Evolutionary conservation across 2,888 invertebrate species (phyloP), one percentile per base, ranked within the genome.

Genomic region (Amblyjoppa proteus): DNA sequence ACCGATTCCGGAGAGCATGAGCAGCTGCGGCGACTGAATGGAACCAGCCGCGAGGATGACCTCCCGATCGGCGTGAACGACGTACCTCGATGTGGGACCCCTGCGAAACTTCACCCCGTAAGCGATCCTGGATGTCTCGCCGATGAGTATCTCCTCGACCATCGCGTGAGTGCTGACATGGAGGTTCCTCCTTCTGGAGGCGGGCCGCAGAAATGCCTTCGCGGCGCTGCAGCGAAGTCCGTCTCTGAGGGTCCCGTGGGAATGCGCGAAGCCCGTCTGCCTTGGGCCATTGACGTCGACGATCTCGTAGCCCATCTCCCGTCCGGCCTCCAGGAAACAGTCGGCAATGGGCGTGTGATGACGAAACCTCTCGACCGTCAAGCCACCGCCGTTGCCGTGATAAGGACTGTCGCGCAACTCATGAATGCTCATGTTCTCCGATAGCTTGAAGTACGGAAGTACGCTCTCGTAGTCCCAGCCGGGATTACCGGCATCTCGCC

Each of bases 1-100:
- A 3, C 97, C 97, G 13, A 98, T 95, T 0, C 98, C 98, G 0
- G 98, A 97, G 61, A 98, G 92, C 97, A 98, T 97, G 49, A 99
- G 94, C 25, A 98, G 90, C 92, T 98, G 98, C 0, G 98, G 98
- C 2, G 97, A 96, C 91, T 97, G 97, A 87, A 98, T 95, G 0
- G 98, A 94, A 1, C 98, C 99, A 0, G 98, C 98, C 25, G 98
- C 97, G 56, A 99, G 93, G 85, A 99, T 97, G 0, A 99, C 96
- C 94, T 98, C 98, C 89, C 95, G 96, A 41, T 87, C 89, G 0
- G 97, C 97, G 86, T 94, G 95, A 0, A 96, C 95, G n/a, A 94
- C 94, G 80, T 94, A 94, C 9, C 94, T 94, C 87, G 88, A 89
- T 25, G 31, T 61, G 74, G 89, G 94, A 4, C 94, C 92, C 90